phyloP scores from a whole-genome alignment of 2,797 vertebrate species.

The Notolepis coatsorum region DNA sequence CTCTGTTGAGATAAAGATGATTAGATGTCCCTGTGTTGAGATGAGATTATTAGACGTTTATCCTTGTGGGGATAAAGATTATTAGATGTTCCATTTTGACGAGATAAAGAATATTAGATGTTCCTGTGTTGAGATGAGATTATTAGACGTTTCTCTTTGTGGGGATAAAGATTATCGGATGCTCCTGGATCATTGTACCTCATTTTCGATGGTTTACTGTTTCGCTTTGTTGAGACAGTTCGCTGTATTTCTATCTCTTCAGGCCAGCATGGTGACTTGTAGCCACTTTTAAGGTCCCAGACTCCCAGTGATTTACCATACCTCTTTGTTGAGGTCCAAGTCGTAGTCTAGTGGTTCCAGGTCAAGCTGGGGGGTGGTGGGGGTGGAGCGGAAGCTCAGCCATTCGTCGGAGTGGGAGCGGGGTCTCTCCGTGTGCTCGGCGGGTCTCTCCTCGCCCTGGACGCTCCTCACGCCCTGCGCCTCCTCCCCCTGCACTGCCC shows the following conservation, averaged over 20 bases:
- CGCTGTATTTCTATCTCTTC: too few species aligned
- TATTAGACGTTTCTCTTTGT: too few species aligned
- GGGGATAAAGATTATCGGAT: not conserved
- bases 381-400: constrained; percentile 83
- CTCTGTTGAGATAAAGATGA: not conserved
- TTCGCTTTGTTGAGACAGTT: not conserved
- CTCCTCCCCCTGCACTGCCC: constrained; percentile 90
- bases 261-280: too few species aligned
- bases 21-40: too few species aligned
- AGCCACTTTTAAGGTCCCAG: not conserved
- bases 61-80: not conserved
- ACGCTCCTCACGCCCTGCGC: constrained; percentile 84
- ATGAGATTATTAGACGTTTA: too few species aligned
- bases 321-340: constrained; percentile 96
- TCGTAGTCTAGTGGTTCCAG: constrained; percentile 93
- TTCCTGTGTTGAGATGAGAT: too few species aligned
- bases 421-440: constrained; percentile 83
- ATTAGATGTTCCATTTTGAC: not conserved
- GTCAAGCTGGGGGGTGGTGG: constrained; percentile 83
- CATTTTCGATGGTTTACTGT: too few species aligned
- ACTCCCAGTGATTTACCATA: constrained; percentile 54
- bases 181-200: too few species aligned
- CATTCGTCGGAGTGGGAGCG: constrained; percentile 92
- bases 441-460: constrained; percentile 88
- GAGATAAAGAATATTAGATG: not conserved